Evolutionary conservation across 2,888 invertebrate species (phyloP), one percentile per base, ranked within the genome.

Genomic region (Ypsolopha sequella): DNA sequence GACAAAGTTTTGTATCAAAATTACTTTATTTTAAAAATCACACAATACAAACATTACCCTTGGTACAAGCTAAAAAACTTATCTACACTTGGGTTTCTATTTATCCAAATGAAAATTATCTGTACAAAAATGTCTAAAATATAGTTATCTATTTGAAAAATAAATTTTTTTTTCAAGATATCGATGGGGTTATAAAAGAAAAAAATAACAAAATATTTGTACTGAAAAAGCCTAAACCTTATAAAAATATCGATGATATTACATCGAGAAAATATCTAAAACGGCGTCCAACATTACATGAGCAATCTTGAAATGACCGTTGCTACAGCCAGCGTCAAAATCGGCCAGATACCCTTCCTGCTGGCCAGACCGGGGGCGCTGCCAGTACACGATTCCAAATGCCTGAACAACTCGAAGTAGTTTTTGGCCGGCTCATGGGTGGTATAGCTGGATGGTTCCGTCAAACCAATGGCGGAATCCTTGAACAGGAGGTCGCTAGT

Each of bases 401-500:
- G 86, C 54, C 63, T 65, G 63, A 91, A 89, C 7, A 91, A 62
- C 36, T 88, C 82, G 10, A 89, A 85, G 57, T 90, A 91, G 53
- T 89, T 90, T 52, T 76, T 72, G 0, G 90, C 89, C 0, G 82
- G 74, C 50, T 68, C 70, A 24, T 80, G 75, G 0, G 56, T 49
- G 0, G 82, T 65, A 0, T 64, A 60, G 0, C 65, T 66, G 0
- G 80, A 66, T 0, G 82, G 77, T 11, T 88, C 80, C 0, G 87
- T 80, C 0, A 91, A 66, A 1, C 89, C 90, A 0, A 88, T 80
- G 0, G 90, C 89, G 0, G 90, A 88, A 58, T 90, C 89, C 61
- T 89, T 90, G 76, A 92, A 92, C 0, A 92, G 68, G 6, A 92
- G 70, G 64, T 92, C 77, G 35, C 60, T 67, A 7, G 64, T 66